Evolutionary conservation across 37 sponge, comb jelly and placozoan species (phyloP), one percentile per base, ranked within the genome.

Genomic region (Haliclona indistincta): DNA sequence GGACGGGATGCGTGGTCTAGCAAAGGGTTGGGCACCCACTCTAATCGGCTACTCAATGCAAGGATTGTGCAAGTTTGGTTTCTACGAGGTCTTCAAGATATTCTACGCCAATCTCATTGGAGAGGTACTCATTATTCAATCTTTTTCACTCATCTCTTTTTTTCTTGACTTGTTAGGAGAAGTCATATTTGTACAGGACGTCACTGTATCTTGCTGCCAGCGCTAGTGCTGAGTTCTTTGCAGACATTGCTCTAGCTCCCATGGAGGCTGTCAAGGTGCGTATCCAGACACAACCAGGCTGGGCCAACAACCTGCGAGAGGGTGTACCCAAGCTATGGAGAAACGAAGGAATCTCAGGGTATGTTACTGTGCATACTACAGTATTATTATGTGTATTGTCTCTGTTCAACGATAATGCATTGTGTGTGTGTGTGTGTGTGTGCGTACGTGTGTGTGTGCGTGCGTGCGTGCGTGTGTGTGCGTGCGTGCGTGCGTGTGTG

Each of bases 161-260:
- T 76, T 3, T 44, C 72, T 17, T 38, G 17, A 33, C 13, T 65
- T 35, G 22, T n/a, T 71, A 97, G 92, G 95, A 98, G 52, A 74
- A 73, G 3, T 43, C 94, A n/a, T 98, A 90, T 68, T 32, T 64
- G 28, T 98, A 88, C 73, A 82, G 99, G 11, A 98, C 99, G 28
- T 84, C 86, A 11, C 88, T 98, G 52, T 98, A 98, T 70, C 81
- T 98, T 54, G 99, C 99, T 58, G 99, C 99, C 4, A 84, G 86
- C 23, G 99, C 99, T 61, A 95, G 95, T 87, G 99, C 99, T 17
- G 99, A 98, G 79, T 98, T 98, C 86, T 98, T 98, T 89, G 99
- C 99, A 33, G 99, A 98, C 68, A 98, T 98, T 77, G 96, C 94
- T 68, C 85, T 98, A 20, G 85, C 92, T 68, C 99, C 99, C 56